Evolutionary conservation across 2,113 vertebrate species (phyloP).

Genomic region (Benitochromis conjunctus): DNA sequence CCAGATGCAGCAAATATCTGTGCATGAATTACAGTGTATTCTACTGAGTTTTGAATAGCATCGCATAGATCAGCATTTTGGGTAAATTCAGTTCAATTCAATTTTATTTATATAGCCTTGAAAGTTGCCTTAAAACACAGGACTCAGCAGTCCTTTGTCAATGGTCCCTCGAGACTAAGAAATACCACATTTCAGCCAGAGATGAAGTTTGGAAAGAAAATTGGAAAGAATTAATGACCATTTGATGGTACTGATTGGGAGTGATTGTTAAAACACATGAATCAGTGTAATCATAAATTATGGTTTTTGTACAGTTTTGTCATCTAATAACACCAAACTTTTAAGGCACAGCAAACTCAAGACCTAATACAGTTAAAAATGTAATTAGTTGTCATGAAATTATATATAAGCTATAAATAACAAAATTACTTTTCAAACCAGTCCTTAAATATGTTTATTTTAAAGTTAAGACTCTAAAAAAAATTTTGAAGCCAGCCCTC

Average conservation of each 20-base stretch:
- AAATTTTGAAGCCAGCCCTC: too few species aligned
- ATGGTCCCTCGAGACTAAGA: background rate
- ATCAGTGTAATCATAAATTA: background rate
- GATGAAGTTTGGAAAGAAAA: background rate
- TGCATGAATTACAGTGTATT: background rate
- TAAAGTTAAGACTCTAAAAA: too few species aligned
- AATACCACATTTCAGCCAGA: background rate
- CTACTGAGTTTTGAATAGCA: background rate
- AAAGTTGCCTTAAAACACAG: background rate
- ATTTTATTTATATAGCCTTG: background rate
- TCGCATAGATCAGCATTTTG: too few species aligned
- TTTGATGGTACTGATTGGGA: background rate
- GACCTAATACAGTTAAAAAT: background rate
- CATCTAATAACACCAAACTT: background rate
- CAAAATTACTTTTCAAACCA: too few species aligned
- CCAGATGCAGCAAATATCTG: background rate
- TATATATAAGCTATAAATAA: too few species aligned
- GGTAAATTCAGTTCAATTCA: background rate
- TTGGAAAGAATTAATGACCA: background rate
- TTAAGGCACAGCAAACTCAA: background rate
- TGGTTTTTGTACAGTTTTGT: background rate
- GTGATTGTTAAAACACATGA: background rate
- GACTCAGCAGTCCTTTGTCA: background rate
- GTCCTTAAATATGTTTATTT: too few species aligned
- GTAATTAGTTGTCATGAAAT: too few species aligned